A percentile compares a stretch with the other conserved stretches of the same genome.
Evolutionary conservation across 1,140 invertebrate genomes (phyloP).

Genomic region (Hylyphantes graminicola): DNA sequence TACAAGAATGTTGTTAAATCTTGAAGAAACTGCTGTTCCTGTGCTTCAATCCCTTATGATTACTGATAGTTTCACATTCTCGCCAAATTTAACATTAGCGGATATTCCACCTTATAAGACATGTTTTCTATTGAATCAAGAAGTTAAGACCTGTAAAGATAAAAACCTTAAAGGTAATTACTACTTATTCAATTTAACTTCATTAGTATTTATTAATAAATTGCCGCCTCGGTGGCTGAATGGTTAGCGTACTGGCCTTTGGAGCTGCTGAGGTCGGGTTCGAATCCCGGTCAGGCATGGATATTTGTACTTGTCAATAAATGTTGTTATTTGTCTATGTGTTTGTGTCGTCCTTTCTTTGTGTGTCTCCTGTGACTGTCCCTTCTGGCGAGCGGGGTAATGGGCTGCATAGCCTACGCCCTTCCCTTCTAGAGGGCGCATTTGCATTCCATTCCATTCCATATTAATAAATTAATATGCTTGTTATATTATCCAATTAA

Average conservation of each 20-base stretch:
- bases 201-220: neutral
- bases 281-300: no score
- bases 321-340: no score
- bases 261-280: no score
- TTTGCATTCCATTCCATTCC: no score
- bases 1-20: neutral
- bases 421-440: no score
- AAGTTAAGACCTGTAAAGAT: constrained; percentile 16
- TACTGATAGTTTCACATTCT: neutral
- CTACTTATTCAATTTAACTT: neutral
- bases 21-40: constrained; percentile 18
- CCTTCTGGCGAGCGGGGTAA: no score
- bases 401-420: no score
- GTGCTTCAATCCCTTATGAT: neutral
- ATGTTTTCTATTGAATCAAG: constrained; percentile 34
- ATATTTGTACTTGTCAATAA: no score
- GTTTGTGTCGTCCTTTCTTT: no score
- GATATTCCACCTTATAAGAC: constrained; percentile 22
- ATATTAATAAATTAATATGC: neutral
- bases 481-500: neutral
- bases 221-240: no score
- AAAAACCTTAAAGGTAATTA: neutral
- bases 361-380: no score
- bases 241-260: no score
- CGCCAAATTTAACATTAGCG: constrained; percentile 12